Base-by-base conservation (phyloP, 2,113 vertebrate species). In the Zeus faber region DNA sequence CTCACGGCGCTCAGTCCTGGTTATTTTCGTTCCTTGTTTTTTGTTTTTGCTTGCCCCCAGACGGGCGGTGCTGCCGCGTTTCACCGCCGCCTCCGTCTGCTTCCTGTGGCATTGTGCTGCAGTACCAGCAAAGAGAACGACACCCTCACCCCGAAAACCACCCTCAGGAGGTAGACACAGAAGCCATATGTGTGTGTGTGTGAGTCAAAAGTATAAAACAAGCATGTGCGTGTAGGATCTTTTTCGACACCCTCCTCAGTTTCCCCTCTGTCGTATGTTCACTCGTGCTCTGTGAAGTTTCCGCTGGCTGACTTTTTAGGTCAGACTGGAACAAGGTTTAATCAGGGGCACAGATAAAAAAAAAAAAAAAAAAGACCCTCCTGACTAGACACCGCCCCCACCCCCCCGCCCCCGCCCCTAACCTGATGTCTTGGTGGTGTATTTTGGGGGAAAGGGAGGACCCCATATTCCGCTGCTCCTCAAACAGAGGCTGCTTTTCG, bases 221-320 rank as follows among this genome's bases (percentile, higher is more conserved):
- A n/a, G n/a, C n/a, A n/a, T n/a, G n/a, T n/a, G n/a, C n/a, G n/a
- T n/a, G n/a, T n/a, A n/a, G n/a, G n/a, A n/a, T n/a, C n/a, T n/a
- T n/a, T n/a, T n/a, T n/a, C n/a, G n/a, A n/a, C n/a, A n/a, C n/a
- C n/a, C n/a, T n/a, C n/a, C n/a, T n/a, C n/a, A n/a, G n/a, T n/a
- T n/a, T n/a, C n/a, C n/a, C n/a, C n/a, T n/a, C n/a, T n/a, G n/a
- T n/a, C n/a, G n/a, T n/a, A n/a, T n/a, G n/a, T n/a, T 79, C 70
- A 69, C 66, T 67, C 56, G 62, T 67, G 49, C 68, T 58, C 69
- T 85, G 75, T 77, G 73, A 81, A 78, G 81, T 82, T 83, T 83
- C 71, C 70, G 51, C 67, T 73, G 74, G 70, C 81, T 85, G 77
- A 87, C 73, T 85, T 84, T 87, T 81, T 79, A 83, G 85, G 79